Percentiles rank a stretch among this genome's conserved stretches.
These are phyloP conservation scores for Cichladusa arquata DNA, from an alignment of 2,113 vertebrate species.

Conservation along the genomic window DNA sequence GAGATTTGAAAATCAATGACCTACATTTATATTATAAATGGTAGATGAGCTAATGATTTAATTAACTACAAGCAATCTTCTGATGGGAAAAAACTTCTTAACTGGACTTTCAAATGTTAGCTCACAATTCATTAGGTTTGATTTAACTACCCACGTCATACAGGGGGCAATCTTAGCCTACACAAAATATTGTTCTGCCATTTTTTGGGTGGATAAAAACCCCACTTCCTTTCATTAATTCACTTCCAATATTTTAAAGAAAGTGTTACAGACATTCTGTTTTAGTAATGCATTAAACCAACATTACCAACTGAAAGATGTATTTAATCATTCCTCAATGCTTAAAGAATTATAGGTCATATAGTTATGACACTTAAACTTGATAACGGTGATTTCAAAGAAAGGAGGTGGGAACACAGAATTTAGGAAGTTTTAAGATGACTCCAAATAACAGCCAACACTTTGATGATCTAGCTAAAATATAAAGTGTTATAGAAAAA, in stretches of 20 bases:
- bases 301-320: not conserved
- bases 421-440: not conserved
- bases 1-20: not conserved
- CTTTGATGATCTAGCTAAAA: not conserved
- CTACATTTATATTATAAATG: not conserved
- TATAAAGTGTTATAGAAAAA: not conserved
- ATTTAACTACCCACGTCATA: slow-evolving; percentile 54
- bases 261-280: not conserved
- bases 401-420: not conserved
- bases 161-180: not conserved
- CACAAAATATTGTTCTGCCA: not conserved
- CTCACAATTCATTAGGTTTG: slow-evolving; percentile 56
- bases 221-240: slow-evolving; percentile 17
- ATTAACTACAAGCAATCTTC: slow-evolving; percentile 46
- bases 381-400: slow-evolving; percentile 22
- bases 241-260: slow-evolving; percentile 23
- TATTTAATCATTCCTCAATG: not conserved
- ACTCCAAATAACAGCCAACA: not conserved
- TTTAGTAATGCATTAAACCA: slow-evolving; percentile 35
- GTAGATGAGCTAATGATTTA: not conserved
- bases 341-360: not conserved
- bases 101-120: slow-evolving; percentile 58
- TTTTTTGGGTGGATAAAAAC: slow-evolving; percentile 51
- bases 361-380: not conserved
- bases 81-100: slow-evolving; percentile 37